A percentile compares a stretch with the other conserved stretches of the same genome.
These are phyloP conservation scores for Zaprionus nigranus DNA, from an alignment of 1,140 invertebrate species.

Conservation along the genomic window DNA sequence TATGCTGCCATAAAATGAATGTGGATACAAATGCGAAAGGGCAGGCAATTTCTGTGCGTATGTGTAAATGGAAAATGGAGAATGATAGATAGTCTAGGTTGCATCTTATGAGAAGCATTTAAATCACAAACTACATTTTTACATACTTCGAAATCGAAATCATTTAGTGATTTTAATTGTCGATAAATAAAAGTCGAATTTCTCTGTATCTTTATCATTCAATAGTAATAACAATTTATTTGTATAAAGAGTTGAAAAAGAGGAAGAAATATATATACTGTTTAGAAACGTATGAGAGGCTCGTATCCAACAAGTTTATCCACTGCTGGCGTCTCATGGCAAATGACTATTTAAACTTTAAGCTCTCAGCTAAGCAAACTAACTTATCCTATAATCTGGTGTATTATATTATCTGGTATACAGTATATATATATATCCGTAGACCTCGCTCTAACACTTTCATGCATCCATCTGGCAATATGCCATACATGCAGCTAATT, in stretches of 20 bases:
- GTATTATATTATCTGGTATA: too few species aligned
- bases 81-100: not conserved
- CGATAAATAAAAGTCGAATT: not conserved
- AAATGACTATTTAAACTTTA: not conserved
- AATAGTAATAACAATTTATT: too few species aligned
- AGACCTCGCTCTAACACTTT: not conserved
- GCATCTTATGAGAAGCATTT: not conserved
- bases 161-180: not conserved
- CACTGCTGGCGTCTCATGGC: not conserved
- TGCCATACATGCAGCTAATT: slow-evolving; percentile 3
- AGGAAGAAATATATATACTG: too few species aligned
- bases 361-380: too few species aligned
- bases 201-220: too few species aligned
- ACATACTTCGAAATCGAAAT: not conserved
- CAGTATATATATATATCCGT: too few species aligned
- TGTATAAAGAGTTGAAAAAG: too few species aligned
- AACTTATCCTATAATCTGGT: too few species aligned
- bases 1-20: slow-evolving; percentile 11
- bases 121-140: not conserved
- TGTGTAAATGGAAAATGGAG: not conserved
- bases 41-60: slow-evolving; percentile 3
- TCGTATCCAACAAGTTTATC: too few species aligned
- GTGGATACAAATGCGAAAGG: slow-evolving; percentile 3
- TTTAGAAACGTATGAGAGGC: too few species aligned
- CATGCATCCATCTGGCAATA: not conserved